Base-by-base conservation (phyloP, 1,140 invertebrate genomes). In the Hylaeus anthracinus region DNA sequence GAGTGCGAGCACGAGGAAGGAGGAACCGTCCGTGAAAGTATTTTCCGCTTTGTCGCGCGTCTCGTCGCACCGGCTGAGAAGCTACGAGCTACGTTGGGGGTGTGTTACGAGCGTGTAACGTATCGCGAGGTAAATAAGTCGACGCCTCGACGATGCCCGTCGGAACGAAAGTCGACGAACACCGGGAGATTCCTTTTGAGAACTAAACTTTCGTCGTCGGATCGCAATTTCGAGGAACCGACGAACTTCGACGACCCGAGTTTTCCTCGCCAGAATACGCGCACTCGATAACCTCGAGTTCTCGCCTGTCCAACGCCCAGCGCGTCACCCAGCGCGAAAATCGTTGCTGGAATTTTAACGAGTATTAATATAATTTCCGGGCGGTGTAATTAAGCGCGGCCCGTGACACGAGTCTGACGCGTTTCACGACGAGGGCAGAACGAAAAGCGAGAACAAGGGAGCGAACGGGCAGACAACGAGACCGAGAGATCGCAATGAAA, bases 301-400 rank as follows among this genome's bases (percentile, higher is more conserved):
- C 3, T 9, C 5, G 6, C 9, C 9, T 9, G 55, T 15, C 5
- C 5, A n/a, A 14, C 3, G 2, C 14, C 55, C n/a, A n/a, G 14
- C 15, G 4, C 39, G 61, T 3, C 61, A 37, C 1, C 61, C 8
- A 14, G 63, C 55, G 63, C 60, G 53, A 74, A 88, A 89, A 88
- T 88, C 84, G 80, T 81, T 90, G 80, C 81, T 55, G 70, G 82
- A 72, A 86, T 90, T 85, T 88, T 85, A 86, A 89, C 81, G 85
- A 88, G 84, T 70, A 78, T 76, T 89, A 89, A 89, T 88, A 86
- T 85, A 87, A 87, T 88, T 88, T 86, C 82, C 81, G 83, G 73
- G 83, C 63, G 14, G 43, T 73, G 80, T 85, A 87, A 87, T 90
- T 87, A 87, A 86, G 84, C 72, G 75, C 60, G 78, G 71, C 73